Base-by-base conservation (phyloP, 2,888 invertebrate species). In the Bimastos eiseni region DNA sequence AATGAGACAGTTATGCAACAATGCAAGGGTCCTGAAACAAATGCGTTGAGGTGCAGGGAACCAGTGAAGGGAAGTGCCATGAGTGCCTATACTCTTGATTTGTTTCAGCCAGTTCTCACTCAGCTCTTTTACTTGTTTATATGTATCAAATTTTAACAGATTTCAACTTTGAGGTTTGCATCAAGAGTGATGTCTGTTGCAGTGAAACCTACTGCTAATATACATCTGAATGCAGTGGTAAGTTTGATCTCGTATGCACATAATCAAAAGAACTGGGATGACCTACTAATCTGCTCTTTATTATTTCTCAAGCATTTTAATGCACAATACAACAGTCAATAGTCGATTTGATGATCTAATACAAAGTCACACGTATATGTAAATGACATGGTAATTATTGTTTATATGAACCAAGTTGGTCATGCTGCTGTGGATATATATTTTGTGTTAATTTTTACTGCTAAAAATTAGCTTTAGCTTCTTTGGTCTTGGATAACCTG, bases 111-210 rank as follows among this genome's bases (percentile, higher is more conserved):
- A 41, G 13, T 13, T 17, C 41, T 41, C 41, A 41, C 49, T 3
- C 49, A 49, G 49, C 49, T 49, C 24, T 49, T 24, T 49, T 49
- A 49, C 70, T 70, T 70, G n/a, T 70, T 30, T 70, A 70, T 70
- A n/a, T 70, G 1, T 70, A 70, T 70, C 21, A n/a, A 70, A 70
- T 89, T 88, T 37, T 91, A 91, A 89, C 92, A 95, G 95, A 93
- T 95, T 30, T 95, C 95, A 1, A 95, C 95, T 19, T 91, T 95
- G 91, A 92, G 95, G 55, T 95, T 95, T 93, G 95, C 95, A 4
- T 94, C 94, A 15, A 92, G 95, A 90, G 95, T 95, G 95, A 95
- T 95, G 95, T 94, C 94, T 93, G 94, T 95, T 0, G 92, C 93
- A 49, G 94, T 93, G 92, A 94, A 94, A 91, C 95, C 95, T 8